phyloP scores from a whole-genome alignment of 2,113 vertebrate species.

The Ceyx cyanopectus region DNA sequence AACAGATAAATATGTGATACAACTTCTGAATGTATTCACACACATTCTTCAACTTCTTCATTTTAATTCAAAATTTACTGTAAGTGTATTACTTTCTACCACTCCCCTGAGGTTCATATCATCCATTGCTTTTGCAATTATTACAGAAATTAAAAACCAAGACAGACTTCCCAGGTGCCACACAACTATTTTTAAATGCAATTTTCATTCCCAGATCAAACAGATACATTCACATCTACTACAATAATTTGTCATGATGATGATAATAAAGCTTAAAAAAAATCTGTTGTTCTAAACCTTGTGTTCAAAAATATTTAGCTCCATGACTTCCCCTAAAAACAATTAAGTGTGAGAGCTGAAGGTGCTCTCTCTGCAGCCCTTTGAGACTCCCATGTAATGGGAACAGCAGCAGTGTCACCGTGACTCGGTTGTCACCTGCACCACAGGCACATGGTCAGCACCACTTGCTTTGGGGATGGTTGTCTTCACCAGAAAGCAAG shows the following conservation, averaged over 20 bases:
- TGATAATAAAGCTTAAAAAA: not conserved
- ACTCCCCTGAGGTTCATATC: not conserved
- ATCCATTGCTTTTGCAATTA: conserved; percentile 35
- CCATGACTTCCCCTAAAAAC: not conserved
- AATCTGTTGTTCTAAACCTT: not conserved
- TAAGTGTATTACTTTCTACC: not conserved
- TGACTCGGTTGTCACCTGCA: not conserved
- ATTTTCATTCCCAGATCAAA: not conserved
- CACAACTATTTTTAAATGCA: conserved; percentile 31
- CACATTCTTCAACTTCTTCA: not conserved
- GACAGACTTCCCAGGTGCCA: conserved; percentile 15
- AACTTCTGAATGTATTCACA: not conserved
- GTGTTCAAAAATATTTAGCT: not conserved
- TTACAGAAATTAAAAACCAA: not conserved
- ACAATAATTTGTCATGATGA: not conserved
- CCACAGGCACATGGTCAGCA: not conserved
- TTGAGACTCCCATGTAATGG: not conserved
- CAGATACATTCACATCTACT: not conserved
- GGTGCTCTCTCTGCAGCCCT: not conserved
- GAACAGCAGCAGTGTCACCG: not conserved
- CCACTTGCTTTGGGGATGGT: not conserved
- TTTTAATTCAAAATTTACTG: conserved; percentile 22
- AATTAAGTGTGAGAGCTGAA: not conserved
- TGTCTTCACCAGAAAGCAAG: not conserved
- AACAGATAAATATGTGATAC: not conserved